A percentile compares a stretch with the other conserved stretches of the same genome.
phyloP scores from a whole-genome alignment of 2,888 invertebrate species.

The Troides aeacus region DNA sequence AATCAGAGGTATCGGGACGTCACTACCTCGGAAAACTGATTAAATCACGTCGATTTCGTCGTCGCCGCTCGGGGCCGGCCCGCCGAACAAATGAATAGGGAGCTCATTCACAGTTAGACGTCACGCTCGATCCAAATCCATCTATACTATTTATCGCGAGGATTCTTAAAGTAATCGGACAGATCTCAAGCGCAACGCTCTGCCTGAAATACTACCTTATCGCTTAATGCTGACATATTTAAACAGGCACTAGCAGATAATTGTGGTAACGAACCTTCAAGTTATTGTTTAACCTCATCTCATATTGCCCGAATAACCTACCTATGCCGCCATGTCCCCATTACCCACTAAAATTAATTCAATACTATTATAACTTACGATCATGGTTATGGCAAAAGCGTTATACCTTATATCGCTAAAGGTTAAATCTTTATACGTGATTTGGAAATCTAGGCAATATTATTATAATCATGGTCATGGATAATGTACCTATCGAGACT shows the following conservation, averaged over 20 bases:
- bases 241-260: slow-evolving; percentile 17
- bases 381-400: slow-evolving; percentile 29
- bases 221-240: slow-evolving; percentile 16
- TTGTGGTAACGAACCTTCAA: slow-evolving; percentile 25
- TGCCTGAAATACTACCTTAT: slow-evolving; percentile 20
- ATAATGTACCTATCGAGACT: slow-evolving; percentile 27
- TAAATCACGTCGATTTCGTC: slow-evolving; percentile 75
- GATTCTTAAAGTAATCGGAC: slow-evolving; percentile 31
- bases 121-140: slow-evolving; percentile 66
- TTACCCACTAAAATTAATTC: slow-evolving; percentile 34
- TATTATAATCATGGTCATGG: slow-evolving; percentile 27
- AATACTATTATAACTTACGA: slow-evolving; percentile 25
- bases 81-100: slow-evolving; percentile 58
- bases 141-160: slow-evolving; percentile 47
- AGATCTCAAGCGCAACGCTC: slow-evolving; percentile 22
- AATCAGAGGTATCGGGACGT: slow-evolving; percentile 65
- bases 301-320: slow-evolving; percentile 19
- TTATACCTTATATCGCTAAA: slow-evolving; percentile 32
- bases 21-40: slow-evolving; percentile 67
- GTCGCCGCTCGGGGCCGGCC: slow-evolving; percentile 40
- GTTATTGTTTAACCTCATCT: slow-evolving; percentile 22
- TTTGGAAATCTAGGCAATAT: slow-evolving; percentile 31
- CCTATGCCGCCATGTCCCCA: slow-evolving; percentile 29
- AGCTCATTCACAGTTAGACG: slow-evolving; percentile 62
- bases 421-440: slow-evolving; percentile 31